phyloP scores from a whole-genome alignment of 2,888 invertebrate genomes.

The Sclerodermus sp. region DNA sequence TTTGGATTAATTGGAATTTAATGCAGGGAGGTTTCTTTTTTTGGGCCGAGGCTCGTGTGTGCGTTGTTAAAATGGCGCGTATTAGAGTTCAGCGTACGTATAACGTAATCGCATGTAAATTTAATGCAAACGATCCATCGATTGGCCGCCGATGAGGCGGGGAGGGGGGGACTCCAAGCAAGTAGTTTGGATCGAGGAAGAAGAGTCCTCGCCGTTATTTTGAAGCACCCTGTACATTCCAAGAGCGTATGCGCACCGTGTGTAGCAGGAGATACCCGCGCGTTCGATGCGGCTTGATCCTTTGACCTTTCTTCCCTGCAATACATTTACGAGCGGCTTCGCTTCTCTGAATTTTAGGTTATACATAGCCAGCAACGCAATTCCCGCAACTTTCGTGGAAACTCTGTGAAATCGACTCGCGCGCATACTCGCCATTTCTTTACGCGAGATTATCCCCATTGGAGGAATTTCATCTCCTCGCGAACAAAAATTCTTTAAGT shows the following conservation, averaged over 20 bases:
- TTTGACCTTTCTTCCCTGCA: background rate
- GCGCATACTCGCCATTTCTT: too few species aligned
- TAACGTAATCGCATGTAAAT: background rate
- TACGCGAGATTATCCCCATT: too few species aligned
- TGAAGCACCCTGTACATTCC: background rate
- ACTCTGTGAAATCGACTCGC: too few species aligned
- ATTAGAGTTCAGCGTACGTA: background rate
- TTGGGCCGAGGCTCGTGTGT: background rate
- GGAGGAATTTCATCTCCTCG: too few species aligned
- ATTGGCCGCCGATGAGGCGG: background rate
- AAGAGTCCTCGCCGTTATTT: background rate
- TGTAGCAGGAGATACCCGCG: background rate
- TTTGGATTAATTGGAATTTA: too few species aligned
- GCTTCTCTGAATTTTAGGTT: too few species aligned
- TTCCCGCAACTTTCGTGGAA: too few species aligned
- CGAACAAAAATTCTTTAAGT: too few species aligned
- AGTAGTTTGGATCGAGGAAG: background rate
- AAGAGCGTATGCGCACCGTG: background rate
- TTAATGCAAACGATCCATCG: background rate
- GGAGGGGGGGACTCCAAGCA: background rate
- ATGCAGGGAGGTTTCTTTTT: too few species aligned
- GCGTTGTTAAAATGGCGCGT: background rate
- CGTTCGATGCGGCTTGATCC: background rate
- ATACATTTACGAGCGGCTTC: too few species aligned
- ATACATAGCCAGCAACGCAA: too few species aligned